These are phyloP conservation scores for Rhopalosiphum padi DNA, from an alignment of 1,140 invertebrate genomes.

Conservation along the genomic window DNA sequence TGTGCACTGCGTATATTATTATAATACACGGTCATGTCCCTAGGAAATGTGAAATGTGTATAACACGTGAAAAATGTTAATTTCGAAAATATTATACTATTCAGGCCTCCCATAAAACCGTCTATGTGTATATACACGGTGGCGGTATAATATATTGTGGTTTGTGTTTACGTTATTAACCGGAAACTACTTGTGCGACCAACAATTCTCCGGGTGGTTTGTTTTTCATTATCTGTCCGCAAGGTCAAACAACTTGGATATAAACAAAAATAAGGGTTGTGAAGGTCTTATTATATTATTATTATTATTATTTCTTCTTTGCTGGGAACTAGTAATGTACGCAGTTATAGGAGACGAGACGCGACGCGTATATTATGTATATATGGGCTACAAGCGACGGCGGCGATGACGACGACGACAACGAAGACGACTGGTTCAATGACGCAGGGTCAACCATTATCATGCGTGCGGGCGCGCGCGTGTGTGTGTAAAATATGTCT, in stretches of 20 bases:
- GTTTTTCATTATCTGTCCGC: constrained; percentile 49
- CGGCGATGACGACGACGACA: not conserved
- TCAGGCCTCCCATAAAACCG: not conserved
- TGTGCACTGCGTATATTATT: not conserved
- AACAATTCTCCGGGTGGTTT: constrained; percentile 4
- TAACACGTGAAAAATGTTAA: constrained; percentile 28
- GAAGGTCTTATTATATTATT: not conserved
- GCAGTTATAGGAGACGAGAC: not conserved
- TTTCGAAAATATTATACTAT: constrained; percentile 37
- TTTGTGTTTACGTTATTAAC: constrained; percentile 46
- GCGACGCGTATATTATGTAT: not conserved
- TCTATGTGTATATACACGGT: not conserved
- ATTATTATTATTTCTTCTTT: not conserved
- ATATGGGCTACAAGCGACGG: not conserved
- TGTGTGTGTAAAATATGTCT: not conserved
- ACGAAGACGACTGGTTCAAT: not conserved
- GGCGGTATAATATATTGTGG: not conserved
- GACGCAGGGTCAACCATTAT: constrained; percentile 10
- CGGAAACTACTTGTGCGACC: constrained; percentile 53
- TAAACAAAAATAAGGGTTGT: constrained; percentile 46
- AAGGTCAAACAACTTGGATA: not conserved
- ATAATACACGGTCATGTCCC: not conserved
- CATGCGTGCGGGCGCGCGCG: not conserved
- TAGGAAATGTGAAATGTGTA: constrained; percentile 22
- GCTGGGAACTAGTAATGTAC: not conserved